phyloP scores from a whole-genome alignment of 2,888 invertebrate genomes.

The Lamellibrachia columna region DNA sequence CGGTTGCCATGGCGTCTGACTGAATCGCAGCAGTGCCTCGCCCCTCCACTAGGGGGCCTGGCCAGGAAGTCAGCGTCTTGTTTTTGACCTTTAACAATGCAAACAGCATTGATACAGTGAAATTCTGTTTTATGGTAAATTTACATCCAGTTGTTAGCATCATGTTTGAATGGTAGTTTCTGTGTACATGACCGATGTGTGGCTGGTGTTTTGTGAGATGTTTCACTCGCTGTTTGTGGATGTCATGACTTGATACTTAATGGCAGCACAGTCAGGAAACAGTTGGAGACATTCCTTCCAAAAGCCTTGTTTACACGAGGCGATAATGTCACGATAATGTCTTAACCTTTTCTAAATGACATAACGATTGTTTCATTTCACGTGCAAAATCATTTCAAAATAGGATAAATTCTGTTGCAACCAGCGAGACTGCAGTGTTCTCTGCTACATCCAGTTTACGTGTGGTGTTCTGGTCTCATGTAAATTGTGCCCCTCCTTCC shows the following conservation, averaged over 20 bases:
- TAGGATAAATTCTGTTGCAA: too few species aligned
- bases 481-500: neutral
- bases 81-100: neutral
- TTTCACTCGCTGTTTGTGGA: neutral
- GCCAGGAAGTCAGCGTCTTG: conserved; percentile 10
- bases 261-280: too few species aligned
- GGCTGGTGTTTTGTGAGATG: neutral
- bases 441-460: too few species aligned
- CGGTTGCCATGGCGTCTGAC: conserved; percentile 10
- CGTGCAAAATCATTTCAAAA: too few species aligned
- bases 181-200: neutral
- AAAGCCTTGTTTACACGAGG: too few species aligned
- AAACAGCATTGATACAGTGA: conserved; percentile 11
- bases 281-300: too few species aligned
- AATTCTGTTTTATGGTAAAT: conserved; percentile 3
- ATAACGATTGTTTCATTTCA: too few species aligned
- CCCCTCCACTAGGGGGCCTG: neutral
- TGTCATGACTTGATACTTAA: neutral
- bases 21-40: conserved; percentile 6
- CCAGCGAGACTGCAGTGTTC: too few species aligned
- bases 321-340: too few species aligned
- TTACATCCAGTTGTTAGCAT: neutral
- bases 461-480: too few species aligned
- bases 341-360: too few species aligned
- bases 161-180: neutral